A percentile compares a stretch with the other conserved stretches of the same genome.
phyloP scores from a whole-genome alignment of 2,113 vertebrate genomes.

The Pseudorectes ferrugineus region DNA sequence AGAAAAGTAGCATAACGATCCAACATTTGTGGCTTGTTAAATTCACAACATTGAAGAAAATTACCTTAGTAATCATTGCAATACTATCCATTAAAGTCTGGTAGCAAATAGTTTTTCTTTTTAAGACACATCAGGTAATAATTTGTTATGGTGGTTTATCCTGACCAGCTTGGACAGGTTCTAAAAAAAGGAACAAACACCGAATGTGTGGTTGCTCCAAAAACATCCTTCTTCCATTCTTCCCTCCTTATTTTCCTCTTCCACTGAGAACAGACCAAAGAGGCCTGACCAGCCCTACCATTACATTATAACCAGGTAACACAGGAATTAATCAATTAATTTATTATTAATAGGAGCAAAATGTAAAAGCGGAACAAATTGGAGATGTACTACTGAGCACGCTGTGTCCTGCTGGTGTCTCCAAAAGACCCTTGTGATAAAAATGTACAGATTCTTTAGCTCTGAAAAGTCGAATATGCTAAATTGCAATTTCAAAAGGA shows the following conservation, averaged over 20 bases:
- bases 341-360: conserved; percentile 54
- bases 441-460: not conserved
- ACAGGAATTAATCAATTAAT: conserved; percentile 54
- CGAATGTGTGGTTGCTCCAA: not conserved
- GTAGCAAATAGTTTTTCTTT: conserved; percentile 1
- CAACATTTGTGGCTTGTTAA: not conserved
- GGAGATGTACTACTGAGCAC: not conserved
- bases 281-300: not conserved
- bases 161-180: not conserved
- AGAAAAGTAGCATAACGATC: not conserved
- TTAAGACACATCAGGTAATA: not conserved
- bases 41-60: not conserved
- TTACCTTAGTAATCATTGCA: not conserved
- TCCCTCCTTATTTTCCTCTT: not conserved
- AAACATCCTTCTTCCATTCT: not conserved
- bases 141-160: not conserved
- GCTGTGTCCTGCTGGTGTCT: not conserved
- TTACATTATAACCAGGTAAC: conserved; percentile 18
- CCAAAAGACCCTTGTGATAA: not conserved
- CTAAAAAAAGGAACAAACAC: not conserved
- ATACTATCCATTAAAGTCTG: not conserved
- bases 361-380: conserved; percentile 5
- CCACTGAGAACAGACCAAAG: not conserved
- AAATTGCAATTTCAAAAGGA: not conserved
- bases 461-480: not conserved